Base-by-base conservation (phyloP, 2,797 vertebrate species). In the Darevskia nairensis region DNA sequence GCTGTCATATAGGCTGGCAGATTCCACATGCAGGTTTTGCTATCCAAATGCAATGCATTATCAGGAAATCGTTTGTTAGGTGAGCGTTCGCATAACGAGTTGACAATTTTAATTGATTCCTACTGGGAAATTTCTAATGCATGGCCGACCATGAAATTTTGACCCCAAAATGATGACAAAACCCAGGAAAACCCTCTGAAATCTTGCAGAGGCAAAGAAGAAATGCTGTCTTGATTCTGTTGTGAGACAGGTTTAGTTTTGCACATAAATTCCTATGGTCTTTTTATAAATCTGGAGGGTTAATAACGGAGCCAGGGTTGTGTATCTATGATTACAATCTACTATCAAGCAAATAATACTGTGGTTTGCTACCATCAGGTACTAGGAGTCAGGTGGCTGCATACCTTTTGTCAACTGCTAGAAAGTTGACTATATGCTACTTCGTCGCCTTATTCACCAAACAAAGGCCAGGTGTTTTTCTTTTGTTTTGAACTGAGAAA, bases 401-500 rank as follows among this genome's bases (percentile, higher is more conserved):
- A 66, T 35, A 75, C 21, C 61, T 46, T 64, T 64, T 41, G 44
- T 77, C 74, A 76, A 3, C 11, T 76, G 55, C 5, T 68, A 80
- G 44, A 69, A 77, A 84, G 72, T 17, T 68, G 35, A 69, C 29
- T 27, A 32, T 85, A 55, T 21, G 35, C 11, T 66, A 9, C 11
- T 27, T 74, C 2, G 17, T 75, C 27, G 76, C 19, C 39, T 32
- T 72, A 46, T 77, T 89, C 44, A 86, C 15, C 8, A 32, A 87
- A 25, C 64, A 77, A 69, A 46, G 66, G 64, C 23, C 8, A 39
- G 61, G 61, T 27, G 68, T 69, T 59, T 59, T 92, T 91, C 89
- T 75, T 55, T 27, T 46, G 39, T 50, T 0, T 59, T 79, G 82
- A 84, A 94, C 94, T 93, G 91, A 94, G 91, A 94, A 25, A 39